A percentile compares a stretch with the other conserved stretches of the same genome.
These are phyloP conservation scores for Lonchura striata DNA, from an alignment of 2,113 vertebrate genomes.

Conservation along the genomic window DNA sequence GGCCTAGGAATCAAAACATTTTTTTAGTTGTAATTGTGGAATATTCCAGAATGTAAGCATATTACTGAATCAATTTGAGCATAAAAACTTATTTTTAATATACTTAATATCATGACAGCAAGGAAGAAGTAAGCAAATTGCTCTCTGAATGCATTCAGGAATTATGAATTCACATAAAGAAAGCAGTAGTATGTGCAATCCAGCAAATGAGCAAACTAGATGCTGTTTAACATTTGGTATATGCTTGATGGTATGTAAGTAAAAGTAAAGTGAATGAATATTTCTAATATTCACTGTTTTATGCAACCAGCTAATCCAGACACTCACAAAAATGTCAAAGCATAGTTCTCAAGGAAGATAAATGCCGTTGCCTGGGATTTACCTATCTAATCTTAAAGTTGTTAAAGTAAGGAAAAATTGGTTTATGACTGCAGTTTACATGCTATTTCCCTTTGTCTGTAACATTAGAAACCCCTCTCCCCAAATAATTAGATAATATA, in stretches of 20 bases:
- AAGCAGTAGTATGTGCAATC: not conserved
- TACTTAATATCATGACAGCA: not conserved
- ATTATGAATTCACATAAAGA: conserved; percentile 2
- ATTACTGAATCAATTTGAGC: not conserved
- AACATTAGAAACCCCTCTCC: not conserved
- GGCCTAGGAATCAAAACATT: not conserved
- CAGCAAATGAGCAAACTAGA: not conserved
- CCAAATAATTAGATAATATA: conserved; percentile 41
- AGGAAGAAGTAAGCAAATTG: not conserved
- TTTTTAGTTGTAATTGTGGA: conserved; percentile 10
- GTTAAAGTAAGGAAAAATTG: not conserved
- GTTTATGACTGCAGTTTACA: not conserved
- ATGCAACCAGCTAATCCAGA: not conserved
- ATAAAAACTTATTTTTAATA: not conserved
- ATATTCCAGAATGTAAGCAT: not conserved
- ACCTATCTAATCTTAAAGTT: not conserved
- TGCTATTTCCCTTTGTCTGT: conserved; percentile 42
- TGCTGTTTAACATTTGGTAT: conserved; percentile 1
- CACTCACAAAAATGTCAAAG: not conserved
- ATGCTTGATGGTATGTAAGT: not conserved
- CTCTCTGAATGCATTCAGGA: not conserved
- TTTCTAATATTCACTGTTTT: not conserved
- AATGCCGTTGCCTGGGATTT: not conserved
- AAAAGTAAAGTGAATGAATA: not conserved
- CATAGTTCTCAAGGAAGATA: not conserved